These are phyloP conservation scores for Schrankia costaestrigalis DNA, from an alignment of 2,888 invertebrate genomes.

Conservation along the genomic window DNA sequence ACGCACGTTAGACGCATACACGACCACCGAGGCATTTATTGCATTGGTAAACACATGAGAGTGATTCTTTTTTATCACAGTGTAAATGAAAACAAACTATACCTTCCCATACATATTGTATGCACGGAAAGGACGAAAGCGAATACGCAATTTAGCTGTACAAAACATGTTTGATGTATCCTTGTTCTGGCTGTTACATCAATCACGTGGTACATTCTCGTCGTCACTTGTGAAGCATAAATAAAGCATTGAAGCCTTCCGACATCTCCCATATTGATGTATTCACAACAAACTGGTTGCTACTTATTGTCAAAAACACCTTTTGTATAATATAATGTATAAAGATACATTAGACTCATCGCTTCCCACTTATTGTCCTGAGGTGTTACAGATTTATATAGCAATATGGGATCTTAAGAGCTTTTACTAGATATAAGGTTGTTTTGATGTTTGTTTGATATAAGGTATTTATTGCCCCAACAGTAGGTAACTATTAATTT, in stretches of 20 bases:
- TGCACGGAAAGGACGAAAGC: constrained; percentile 35
- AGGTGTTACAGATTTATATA: constrained; percentile 3
- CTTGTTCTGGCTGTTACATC: constrained; percentile 58
- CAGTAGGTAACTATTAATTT: no score
- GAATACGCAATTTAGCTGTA: constrained; percentile 42
- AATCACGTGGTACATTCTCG: constrained; percentile 60
- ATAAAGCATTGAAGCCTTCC: constrained; percentile 63
- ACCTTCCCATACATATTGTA: no score
- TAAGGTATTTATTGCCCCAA: no score
- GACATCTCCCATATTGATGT: constrained; percentile 59
- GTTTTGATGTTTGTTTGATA: no score
- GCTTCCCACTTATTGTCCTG: constrained; percentile 17
- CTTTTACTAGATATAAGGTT: no score
- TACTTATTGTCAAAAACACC: constrained; percentile 53
- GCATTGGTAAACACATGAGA: no score
- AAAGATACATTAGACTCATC: constrained; percentile 39
- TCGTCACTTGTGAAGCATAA: constrained; percentile 60
- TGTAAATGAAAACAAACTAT: no score
- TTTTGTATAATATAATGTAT: constrained; percentile 40
- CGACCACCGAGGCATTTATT: no score
- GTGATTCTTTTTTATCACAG: no score
- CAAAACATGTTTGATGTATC: constrained; percentile 60
- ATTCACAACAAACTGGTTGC: constrained; percentile 56
- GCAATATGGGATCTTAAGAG: no score
- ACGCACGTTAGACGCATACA: no score